Evolutionary conservation across 2,113 vertebrate genomes (phyloP), one percentile per base, ranked within the genome.

Genomic region (Hippolais icterina): DNA sequence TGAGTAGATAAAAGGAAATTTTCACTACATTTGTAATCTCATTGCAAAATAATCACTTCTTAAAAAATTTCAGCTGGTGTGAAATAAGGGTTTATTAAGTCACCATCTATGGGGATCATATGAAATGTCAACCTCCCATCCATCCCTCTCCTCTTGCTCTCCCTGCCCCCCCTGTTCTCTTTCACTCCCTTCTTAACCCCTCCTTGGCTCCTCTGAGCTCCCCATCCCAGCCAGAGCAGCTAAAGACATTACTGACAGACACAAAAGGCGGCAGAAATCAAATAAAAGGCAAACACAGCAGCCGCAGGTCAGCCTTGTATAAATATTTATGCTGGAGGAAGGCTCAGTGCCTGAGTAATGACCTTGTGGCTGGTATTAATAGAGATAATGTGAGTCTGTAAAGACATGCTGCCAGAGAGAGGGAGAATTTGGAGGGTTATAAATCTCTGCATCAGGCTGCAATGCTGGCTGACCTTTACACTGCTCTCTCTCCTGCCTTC

Each of bases 271-370:
- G 98, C 97, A 98, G 98, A 98, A 98, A 98, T 98, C 97, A 98
- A 98, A 98, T 98, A 98, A 98, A 98, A 98, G 97, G 97, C 97
- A 97, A 98, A 97, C 11, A 93, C 95, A 83, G 96, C 98, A 97
- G 98, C 96, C 97, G 50, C 97, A 98, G 98, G 98, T 98, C 97
- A 98, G 95, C 92, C 96, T 97, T 98, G 93, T 97, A 98, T 98
- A 98, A 98, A 98, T 98, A 98, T 98, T 98, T 98, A 98, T 98
- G 96, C 98, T 97, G 96, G 87, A 98, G 96, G 98, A 98, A 97
- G 97, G 97, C 97, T 98, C 96, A 90, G 96, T 98, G 98, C 97
- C 97, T 98, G 97, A 97, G 96, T 98, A 97, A 98, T 97, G 98
- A 97, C 98, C 98, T 97, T 98, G 97, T 97, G 97, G 97, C 98